Evolutionary conservation across 1,140 invertebrate species (phyloP).

Genomic region (Gonioctena quinquepunctata): DNA sequence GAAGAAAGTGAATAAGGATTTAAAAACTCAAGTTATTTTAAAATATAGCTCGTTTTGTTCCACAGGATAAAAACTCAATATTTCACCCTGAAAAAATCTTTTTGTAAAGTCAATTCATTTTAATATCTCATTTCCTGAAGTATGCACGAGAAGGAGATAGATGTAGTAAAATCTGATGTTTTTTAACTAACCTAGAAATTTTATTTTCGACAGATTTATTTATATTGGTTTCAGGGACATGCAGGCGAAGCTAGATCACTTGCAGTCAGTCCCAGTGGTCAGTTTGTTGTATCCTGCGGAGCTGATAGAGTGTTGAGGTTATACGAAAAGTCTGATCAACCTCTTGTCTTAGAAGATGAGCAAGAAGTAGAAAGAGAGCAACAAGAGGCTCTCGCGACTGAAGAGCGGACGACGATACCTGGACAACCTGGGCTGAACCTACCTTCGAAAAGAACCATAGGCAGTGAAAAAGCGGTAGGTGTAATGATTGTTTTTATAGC

Average conservation of each 20-base stretch:
- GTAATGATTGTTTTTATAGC: not conserved
- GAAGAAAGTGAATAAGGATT: too few relatives aligned
- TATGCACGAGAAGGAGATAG: too few relatives aligned
- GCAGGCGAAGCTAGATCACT: slow-evolving; percentile 77
- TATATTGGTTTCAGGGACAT: slow-evolving; percentile 76
- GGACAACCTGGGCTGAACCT: slow-evolving; percentile 75
- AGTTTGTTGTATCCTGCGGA: slow-evolving; percentile 80
- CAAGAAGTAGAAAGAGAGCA: slow-evolving; percentile 83
- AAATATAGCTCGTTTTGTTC: not conserved
- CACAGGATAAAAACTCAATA: too few relatives aligned
- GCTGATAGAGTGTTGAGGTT: slow-evolving; percentile 87
- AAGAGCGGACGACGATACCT: slow-evolving; percentile 68
- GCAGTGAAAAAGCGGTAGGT: slow-evolving; percentile 77
- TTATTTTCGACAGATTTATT: too few relatives aligned
- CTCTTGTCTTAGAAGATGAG: slow-evolving; percentile 89
- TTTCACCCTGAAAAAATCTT: too few relatives aligned
- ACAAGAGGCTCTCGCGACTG: slow-evolving; percentile 72
- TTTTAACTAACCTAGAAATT: too few relatives aligned
- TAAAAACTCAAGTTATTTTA: too few relatives aligned
- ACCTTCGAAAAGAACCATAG: slow-evolving; percentile 87
- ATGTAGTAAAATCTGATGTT: too few relatives aligned
- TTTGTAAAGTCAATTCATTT: too few relatives aligned
- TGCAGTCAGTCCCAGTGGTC: slow-evolving; percentile 79
- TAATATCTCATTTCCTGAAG: too few relatives aligned
- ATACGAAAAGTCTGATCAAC: slow-evolving; percentile 86